phyloP scores from a whole-genome alignment of 2,797 vertebrate genomes.

The Microctenopoma stevenorrisi region DNA sequence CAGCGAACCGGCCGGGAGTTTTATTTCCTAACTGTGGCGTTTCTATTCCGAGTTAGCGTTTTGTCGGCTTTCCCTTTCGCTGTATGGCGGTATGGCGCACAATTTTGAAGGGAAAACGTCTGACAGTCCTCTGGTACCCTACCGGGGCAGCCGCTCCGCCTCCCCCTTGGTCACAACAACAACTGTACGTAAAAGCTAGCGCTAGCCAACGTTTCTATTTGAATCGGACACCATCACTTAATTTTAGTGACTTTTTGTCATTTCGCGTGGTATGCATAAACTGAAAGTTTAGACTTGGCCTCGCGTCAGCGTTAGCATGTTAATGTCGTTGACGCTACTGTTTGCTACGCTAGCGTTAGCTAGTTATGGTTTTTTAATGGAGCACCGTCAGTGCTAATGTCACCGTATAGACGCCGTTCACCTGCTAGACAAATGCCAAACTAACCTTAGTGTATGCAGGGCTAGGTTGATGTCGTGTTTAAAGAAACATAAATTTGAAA shows the following conservation, averaged over 20 bases:
- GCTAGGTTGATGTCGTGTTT: neutral
- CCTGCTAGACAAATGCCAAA: conserved; percentile 31
- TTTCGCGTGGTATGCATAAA: neutral
- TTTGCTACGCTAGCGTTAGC: conserved; percentile 3
- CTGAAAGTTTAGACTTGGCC: conserved; percentile 36
- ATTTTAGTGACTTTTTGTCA: neutral
- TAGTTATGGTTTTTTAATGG: conserved; percentile 42
- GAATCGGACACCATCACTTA: fast-evolving
- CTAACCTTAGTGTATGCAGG: neutral
- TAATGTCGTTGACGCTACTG: conserved; percentile 13
- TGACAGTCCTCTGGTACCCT: conserved; percentile 60
- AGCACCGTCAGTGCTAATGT: conserved; percentile 41
- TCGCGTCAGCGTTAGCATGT: neutral
- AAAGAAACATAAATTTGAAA: neutral
- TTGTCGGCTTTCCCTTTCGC: conserved; percentile 28
- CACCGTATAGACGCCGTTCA: conserved; percentile 42
- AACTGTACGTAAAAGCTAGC: conserved; percentile 47
- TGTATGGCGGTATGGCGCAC: conserved; percentile 77
- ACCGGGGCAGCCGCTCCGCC: conserved; percentile 76
- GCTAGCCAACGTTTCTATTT: conserved; percentile 21
- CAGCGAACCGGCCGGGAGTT: neutral
- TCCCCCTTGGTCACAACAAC: conserved; percentile 77
- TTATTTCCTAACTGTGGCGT: neutral
- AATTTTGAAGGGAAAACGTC: conserved; percentile 73
- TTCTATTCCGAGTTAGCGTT: neutral